Base-by-base conservation (phyloP, 2,797 vertebrate species). In the Molothrus ater region DNA sequence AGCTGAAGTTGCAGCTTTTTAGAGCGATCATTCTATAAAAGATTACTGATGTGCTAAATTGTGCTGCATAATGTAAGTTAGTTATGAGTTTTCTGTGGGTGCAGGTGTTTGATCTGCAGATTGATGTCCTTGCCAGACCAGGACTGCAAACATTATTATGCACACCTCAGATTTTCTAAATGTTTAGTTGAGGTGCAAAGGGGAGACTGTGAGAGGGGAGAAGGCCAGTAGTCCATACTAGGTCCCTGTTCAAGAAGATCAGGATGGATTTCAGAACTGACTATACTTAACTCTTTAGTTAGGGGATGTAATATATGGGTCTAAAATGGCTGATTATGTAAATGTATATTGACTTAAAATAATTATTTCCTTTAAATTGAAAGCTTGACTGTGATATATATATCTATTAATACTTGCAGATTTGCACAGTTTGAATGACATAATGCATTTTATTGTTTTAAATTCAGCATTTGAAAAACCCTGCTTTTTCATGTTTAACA, bases 401-500 rank as follows among this genome's bases (percentile, higher is more conserved):
- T 2, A 32, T 70, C 32, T 85, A 0, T 45, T 84, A 80, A 60
- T 70, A 25, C 31, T 69, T 70, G 26, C 9, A 87, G 7, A 34
- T 71, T 76, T 51, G 15, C 26, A 22, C 53, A 40, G 7, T 76
- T 80, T 75, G 32, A 79, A 16, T 88, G 86, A 22, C 17, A 21
- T 74, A 63, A 75, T 51, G 7, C 8, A 32, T 88, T 84, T 73
- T 48, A 81, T 11, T 15, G 6, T 86, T 93, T 92, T 64, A 88
- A 90, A 56, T 22, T 70, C 51, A 80, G n/a, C 56, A 19, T 75
- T 66, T 93, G 83, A 80, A 88, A 92, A 93, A 51, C 54, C 16
- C 10, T 92, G 31, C 32, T 61, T 91, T 93, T 86, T 86, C 47
- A 40, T 72, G 56, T 40, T 19, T 56, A 57, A 16, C 17, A 66